These are phyloP conservation scores for Cyrtorhinus lividipennis DNA, from an alignment of 1,140 invertebrate species.

Conservation along the genomic window DNA sequence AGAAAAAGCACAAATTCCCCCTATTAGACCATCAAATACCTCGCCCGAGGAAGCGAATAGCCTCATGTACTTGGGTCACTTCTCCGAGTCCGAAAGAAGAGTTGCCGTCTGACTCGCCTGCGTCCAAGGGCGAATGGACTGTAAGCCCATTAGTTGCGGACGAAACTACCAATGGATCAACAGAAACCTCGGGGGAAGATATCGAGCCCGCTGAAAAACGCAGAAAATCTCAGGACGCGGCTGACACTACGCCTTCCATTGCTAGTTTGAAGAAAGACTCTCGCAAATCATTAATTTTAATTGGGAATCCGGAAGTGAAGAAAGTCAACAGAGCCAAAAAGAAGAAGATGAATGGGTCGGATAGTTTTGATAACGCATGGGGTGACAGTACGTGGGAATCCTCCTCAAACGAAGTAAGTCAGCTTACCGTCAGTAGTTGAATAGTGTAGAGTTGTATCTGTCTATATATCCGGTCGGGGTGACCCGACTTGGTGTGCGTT, in stretches of 20 bases:
- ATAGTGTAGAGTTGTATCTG: no score
- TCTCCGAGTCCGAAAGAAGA: not conserved
- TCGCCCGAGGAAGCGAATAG: not conserved
- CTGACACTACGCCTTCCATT: no score
- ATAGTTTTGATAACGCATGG: constrained; percentile 3
- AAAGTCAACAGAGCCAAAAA: not conserved
- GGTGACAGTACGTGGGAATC: not conserved
- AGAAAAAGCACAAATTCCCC: not conserved
- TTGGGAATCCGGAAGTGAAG: no score
- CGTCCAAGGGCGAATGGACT: not conserved
- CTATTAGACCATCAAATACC: no score
- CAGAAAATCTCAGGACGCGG: no score
- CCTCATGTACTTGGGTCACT: not conserved
- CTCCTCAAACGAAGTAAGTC: not conserved
- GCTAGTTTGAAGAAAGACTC: no score
- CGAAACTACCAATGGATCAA: not conserved
- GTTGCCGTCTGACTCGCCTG: not conserved
- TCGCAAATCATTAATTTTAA: no score
- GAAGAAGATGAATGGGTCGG: constrained; percentile 1
- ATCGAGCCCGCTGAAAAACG: no score
- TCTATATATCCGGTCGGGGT: no score
- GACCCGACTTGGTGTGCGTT: no score
- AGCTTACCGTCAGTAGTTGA: no score
- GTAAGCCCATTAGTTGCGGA: not conserved
- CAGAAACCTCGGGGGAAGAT: no score